A percentile compares a stretch with the other conserved stretches of the same genome.
Evolutionary conservation across 1,140 invertebrate species (phyloP).

Genomic region (Tetramorium simillimum): DNA sequence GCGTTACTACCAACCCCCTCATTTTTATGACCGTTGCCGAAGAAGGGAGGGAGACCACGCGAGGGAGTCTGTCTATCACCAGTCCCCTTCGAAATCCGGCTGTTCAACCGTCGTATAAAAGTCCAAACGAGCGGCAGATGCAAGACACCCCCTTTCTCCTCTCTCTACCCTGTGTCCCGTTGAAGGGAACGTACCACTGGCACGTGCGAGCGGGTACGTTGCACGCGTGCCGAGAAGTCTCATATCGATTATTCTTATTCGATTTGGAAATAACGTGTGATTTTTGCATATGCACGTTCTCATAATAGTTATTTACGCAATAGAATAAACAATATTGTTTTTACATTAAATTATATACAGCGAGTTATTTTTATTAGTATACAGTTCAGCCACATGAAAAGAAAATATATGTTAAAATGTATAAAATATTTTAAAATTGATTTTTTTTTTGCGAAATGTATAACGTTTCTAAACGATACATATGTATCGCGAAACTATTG

Average conservation of each 20-base stretch:
- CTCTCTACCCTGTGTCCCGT: conserved; percentile 23
- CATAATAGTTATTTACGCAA: conserved; percentile 9
- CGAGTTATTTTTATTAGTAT: conserved; percentile 1
- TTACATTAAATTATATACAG: neutral
- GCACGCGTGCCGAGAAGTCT: neutral
- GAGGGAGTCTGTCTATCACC: conserved; percentile 51
- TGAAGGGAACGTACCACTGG: conserved; percentile 29
- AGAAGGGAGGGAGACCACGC: conserved; percentile 15
- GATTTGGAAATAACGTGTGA: neutral
- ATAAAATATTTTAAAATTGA: neutral
- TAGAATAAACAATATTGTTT: neutral
- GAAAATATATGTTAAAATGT: neutral
- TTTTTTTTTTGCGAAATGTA: neutral
- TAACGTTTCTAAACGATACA: neutral
- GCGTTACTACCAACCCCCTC: conserved; percentile 54
- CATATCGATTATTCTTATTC: conserved; percentile 17
- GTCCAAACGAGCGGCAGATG: conserved; percentile 42
- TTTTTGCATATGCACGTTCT: neutral
- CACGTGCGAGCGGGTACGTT: conserved; percentile 24
- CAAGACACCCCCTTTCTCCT: neutral
- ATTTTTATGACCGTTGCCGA: conserved; percentile 52
- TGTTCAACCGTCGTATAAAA: conserved; percentile 38
- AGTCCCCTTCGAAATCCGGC: conserved; percentile 23
- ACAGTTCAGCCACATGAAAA: neutral
- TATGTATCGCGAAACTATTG: neutral